Evolutionary conservation across 2,113 vertebrate species (phyloP).

Genomic region (Sarotherodon lohbergeri): DNA sequence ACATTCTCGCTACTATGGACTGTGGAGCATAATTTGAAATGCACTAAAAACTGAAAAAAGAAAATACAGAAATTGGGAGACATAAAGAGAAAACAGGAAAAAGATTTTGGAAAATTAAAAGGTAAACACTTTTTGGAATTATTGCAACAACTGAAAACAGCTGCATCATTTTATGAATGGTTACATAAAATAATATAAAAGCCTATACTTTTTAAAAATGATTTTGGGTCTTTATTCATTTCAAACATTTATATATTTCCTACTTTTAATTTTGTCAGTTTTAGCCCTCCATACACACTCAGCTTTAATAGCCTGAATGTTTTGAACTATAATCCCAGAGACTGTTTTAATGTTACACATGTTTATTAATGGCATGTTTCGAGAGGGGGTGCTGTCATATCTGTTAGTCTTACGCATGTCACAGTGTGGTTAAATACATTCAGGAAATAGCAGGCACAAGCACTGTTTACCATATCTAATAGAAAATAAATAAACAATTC

Average conservation of each 20-base stretch:
- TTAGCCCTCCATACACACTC: background rate
- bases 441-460: conserved; percentile 82
- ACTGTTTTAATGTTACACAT: conserved; percentile 73
- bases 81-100: background rate
- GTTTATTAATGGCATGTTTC: conserved; percentile 91
- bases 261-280: background rate
- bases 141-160: background rate
- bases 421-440: conserved; percentile 78
- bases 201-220: background rate
- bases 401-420: conserved; percentile 50
- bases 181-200: background rate
- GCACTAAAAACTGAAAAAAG: background rate
- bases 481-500: conserved; percentile 80
- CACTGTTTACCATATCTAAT: conserved; percentile 93
- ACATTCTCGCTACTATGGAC: background rate
- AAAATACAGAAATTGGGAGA: background rate
- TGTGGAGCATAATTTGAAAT: background rate
- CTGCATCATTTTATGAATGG: background rate
- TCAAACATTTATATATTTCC: background rate
- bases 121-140: background rate
- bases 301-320: background rate
- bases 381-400: conserved; percentile 78
- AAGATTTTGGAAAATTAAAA: background rate
- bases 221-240: background rate
- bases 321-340: conserved; percentile 30